Evolutionary conservation across 2,888 invertebrate genomes (phyloP).

Genomic region (Polylopha cassiicola): DNA sequence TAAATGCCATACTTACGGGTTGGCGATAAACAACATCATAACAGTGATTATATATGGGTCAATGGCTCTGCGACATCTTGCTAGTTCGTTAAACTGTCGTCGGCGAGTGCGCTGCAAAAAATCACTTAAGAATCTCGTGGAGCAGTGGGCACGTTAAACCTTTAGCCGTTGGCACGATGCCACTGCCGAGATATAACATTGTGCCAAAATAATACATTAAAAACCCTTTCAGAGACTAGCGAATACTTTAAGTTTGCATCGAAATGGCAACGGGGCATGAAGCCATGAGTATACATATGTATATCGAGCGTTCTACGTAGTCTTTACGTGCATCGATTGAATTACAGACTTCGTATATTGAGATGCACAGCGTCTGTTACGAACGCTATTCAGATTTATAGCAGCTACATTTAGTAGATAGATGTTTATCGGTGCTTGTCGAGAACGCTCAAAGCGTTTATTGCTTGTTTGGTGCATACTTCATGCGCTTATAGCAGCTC

Average conservation of each 20-base stretch:
- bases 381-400: too few relatives aligned
- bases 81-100: conserved; percentile 63
- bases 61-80: conserved; percentile 63
- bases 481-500: conserved; percentile 3
- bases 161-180: conserved; percentile 63
- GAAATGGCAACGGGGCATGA: conserved; percentile 26
- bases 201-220: conserved; percentile 73
- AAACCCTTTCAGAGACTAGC: conserved; percentile 58
- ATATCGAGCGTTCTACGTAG: conserved; percentile 10
- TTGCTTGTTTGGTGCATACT: conserved; percentile 10
- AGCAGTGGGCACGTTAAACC: conserved; percentile 61
- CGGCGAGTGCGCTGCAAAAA: conserved; percentile 57
- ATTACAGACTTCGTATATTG: conserved; percentile 12
- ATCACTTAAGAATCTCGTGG: conserved; percentile 66
- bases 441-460: conserved; percentile 7
- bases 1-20: conserved; percentile 46
- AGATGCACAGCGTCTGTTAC: conserved; percentile 10
- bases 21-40: conserved; percentile 55
- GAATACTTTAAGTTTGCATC: conserved; percentile 54
- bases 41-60: conserved; percentile 63
- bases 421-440: too few relatives aligned
- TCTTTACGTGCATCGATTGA: conserved; percentile 19
- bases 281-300: conserved; percentile 15
- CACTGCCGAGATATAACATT: conserved; percentile 52
- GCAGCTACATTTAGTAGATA: too few relatives aligned